These are phyloP conservation scores for Microtus ochrogaster DNA, from an alignment of 2,113 vertebrate genomes.

Conservation along the genomic window DNA sequence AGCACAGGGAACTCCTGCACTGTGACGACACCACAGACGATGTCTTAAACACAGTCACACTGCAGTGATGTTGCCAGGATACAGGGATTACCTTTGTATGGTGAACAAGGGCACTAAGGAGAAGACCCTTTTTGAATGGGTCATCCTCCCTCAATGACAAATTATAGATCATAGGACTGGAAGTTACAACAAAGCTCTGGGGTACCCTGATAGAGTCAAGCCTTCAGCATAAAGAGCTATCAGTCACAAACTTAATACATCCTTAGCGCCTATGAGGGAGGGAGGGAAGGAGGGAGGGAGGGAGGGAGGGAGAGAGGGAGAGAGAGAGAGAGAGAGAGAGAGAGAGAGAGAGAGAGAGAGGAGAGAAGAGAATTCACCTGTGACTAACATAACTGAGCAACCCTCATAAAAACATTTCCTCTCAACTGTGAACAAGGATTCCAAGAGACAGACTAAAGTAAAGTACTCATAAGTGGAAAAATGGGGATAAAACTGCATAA, in stretches of 20 bases:
- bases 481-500: background rate
- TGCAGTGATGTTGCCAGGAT: background rate
- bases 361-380: background rate
- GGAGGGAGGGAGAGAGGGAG: background rate
- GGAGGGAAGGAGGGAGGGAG: no score
- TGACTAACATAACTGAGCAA: accelerated
- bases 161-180: accelerated
- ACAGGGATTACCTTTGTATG: background rate
- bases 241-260: background rate
- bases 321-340: no score
- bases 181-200: background rate
- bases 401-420: background rate
- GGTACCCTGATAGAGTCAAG: background rate
- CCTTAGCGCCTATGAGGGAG: background rate
- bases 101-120: no score
- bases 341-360: no score
- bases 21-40: background rate
- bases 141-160: background rate
- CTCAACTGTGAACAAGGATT: background rate
- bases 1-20: background rate
- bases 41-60: background rate
- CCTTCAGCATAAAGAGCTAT: background rate
- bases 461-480: background rate
- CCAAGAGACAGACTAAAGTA: background rate
- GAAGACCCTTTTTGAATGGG: background rate